phyloP scores from a whole-genome alignment of 2,888 invertebrate species.

The Bugula neritina region DNA sequence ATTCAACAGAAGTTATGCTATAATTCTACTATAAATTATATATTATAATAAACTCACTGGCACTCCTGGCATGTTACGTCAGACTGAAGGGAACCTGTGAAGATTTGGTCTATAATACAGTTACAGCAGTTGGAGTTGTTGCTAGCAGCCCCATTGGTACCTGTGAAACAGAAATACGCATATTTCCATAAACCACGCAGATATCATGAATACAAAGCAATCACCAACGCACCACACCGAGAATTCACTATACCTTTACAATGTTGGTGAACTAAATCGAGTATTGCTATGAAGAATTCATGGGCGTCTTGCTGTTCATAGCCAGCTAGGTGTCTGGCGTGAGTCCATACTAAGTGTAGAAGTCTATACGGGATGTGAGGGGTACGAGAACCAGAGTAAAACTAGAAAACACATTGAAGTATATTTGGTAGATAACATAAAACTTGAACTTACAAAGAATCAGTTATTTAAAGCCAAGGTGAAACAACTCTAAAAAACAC shows the following conservation, averaged over 20 bases:
- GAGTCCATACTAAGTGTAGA: constrained; percentile 91
- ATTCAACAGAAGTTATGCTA: no score
- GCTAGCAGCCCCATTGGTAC: constrained; percentile 45
- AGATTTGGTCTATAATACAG: constrained; percentile 95
- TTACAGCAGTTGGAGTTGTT: constrained; percentile 63
- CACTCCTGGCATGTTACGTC: constrained; percentile 93
- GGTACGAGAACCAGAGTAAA: constrained; percentile 81
- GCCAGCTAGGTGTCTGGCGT: constrained; percentile 85
- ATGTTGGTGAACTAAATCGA: constrained; percentile 84
- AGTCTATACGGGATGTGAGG: constrained; percentile 83
- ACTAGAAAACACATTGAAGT: constrained; percentile 64
- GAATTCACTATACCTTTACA: constrained; percentile 61
- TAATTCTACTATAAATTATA: no score
- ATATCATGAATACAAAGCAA: no score
- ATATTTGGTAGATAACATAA: no score
- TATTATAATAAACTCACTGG: constrained; percentile 60
- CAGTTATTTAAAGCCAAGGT: no score
- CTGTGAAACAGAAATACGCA: constrained; percentile 36
- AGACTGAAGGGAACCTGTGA: constrained; percentile 89
- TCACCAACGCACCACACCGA: no score
- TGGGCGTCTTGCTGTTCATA: constrained; percentile 98
- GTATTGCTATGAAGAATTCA: constrained; percentile 92
- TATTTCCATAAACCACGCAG: no score
- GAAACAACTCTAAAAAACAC: no score
- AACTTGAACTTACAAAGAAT: no score